Conservation (phyloP, 1,140 invertebrate genomes). For the Eulimnadia texana region DNA sequence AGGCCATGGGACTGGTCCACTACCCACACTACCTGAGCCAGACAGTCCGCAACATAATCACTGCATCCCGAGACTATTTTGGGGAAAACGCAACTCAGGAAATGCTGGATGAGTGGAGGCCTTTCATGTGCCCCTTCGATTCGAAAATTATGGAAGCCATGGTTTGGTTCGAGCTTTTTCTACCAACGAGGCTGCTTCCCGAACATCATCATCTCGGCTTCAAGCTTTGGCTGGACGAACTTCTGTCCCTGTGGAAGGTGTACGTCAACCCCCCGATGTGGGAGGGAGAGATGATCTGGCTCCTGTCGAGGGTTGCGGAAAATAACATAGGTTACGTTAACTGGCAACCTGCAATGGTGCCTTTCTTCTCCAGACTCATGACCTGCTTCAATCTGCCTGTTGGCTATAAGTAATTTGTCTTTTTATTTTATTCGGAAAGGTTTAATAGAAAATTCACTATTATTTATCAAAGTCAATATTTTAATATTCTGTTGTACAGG, state of each 20-base stretch:
- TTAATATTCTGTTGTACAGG: no score
- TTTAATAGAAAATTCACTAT: no score
- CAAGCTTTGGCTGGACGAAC: slow-evolving; percentile 68
- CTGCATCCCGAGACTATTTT: slow-evolving; percentile 43
- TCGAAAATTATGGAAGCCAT: slow-evolving; percentile 41
- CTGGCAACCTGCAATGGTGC: slow-evolving; percentile 66
- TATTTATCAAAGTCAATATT: no score
- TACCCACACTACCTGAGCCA: slow-evolving; percentile 38
- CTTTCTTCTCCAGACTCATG: slow-evolving; percentile 67
- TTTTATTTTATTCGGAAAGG: no score
- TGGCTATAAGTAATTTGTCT: slow-evolving; percentile 38
- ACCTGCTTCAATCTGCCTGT: slow-evolving; percentile 64
- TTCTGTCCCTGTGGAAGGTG: slow-evolving; percentile 59
- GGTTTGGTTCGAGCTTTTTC: slow-evolving; percentile 51
- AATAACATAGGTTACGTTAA: slow-evolving; percentile 70
- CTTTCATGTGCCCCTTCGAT: slow-evolving; percentile 56
- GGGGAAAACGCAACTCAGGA: slow-evolving; percentile 59
- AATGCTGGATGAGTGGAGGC: slow-evolving; percentile 69
- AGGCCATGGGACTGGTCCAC: slow-evolving; percentile 38
- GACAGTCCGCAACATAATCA: slow-evolving; percentile 27
- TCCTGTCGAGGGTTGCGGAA: slow-evolving; percentile 55
- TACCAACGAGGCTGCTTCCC: slow-evolving; percentile 52
- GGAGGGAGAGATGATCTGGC: slow-evolving; percentile 52
- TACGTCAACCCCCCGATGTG: slow-evolving; percentile 53
- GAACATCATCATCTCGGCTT: slow-evolving; percentile 30